phyloP scores from a whole-genome alignment of 2,888 invertebrate species.

The Drosophila diplacantha region DNA sequence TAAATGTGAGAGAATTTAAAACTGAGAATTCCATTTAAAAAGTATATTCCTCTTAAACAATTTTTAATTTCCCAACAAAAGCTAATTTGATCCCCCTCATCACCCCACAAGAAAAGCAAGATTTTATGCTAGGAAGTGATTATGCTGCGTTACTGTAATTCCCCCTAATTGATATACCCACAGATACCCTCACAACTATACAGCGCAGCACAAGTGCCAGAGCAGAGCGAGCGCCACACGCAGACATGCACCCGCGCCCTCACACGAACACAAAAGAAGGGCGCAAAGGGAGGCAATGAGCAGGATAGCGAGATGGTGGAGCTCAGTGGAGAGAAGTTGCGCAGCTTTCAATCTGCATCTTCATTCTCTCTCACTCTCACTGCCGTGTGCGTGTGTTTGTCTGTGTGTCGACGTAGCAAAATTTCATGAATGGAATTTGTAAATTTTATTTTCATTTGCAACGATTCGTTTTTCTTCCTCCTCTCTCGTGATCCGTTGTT shows the following conservation, averaged over 20 bases:
- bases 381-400: conserved; percentile 26
- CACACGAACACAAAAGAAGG: conserved; percentile 13
- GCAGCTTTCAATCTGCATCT: conserved; percentile 33
- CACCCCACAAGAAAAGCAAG: not conserved
- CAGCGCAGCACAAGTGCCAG: conserved; percentile 54
- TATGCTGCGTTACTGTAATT: not conserved
- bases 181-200: not conserved
- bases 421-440: conserved; percentile 78
- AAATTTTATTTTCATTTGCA: conserved; percentile 75
- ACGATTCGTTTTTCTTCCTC: conserved; percentile 43
- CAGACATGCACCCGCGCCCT: conserved; percentile 39
- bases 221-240: conserved; percentile 66
- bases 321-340: conserved; percentile 14
- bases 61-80: not conserved
- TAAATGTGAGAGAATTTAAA: too few relatives aligned
- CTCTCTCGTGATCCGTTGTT: conserved; percentile 21
- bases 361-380: conserved; percentile 26
- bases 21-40: not conserved
- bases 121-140: not conserved
- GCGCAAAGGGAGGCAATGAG: conserved; percentile 13
- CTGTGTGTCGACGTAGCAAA: conserved; percentile 60
- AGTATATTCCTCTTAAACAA: not conserved
- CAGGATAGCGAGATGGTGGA: conserved; percentile 22
- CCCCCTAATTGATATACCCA: not conserved
- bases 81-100: not conserved